Evolutionary conservation across 2,888 invertebrate genomes (phyloP).

Genomic region (Microdon myrmicae): DNA sequence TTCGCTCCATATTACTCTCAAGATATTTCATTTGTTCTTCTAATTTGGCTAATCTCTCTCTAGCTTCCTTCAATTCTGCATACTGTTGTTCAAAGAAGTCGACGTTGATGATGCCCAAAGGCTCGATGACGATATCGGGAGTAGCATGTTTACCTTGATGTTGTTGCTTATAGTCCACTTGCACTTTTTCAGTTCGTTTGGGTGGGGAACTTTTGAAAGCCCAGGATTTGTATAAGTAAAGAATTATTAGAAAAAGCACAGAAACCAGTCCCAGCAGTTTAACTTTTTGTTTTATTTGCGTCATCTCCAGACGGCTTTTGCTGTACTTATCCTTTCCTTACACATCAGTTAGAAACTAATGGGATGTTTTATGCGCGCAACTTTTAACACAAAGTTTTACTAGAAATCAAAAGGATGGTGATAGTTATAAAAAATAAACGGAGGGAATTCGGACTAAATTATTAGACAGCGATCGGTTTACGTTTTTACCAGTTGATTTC

Average conservation of each 20-base stretch:
- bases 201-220: slow-evolving; percentile 7
- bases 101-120: slow-evolving; percentile 15
- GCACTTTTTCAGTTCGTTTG: background rate
- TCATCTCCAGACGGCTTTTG: slow-evolving; percentile 54
- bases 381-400: too few relatives aligned
- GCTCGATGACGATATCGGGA: slow-evolving; percentile 1
- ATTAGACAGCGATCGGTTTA: too few relatives aligned
- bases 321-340: too few relatives aligned
- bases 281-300: slow-evolving; percentile 58
- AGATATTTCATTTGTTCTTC: slow-evolving; percentile 78
- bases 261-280: slow-evolving; percentile 56
- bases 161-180: slow-evolving; percentile 2
- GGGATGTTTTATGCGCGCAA: too few relatives aligned
- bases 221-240: slow-evolving; percentile 58
- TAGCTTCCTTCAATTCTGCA: slow-evolving; percentile 72
- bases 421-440: too few relatives aligned
- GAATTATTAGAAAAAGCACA: slow-evolving; percentile 53
- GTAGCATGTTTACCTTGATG: background rate
- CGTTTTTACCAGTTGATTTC: too few relatives aligned
- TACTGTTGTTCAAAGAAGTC: slow-evolving; percentile 56
- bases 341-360: too few relatives aligned
- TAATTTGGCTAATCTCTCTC: slow-evolving; percentile 73
- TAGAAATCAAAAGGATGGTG: too few relatives aligned
- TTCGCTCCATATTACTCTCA: slow-evolving; percentile 80
- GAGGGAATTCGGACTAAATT: too few relatives aligned